A percentile compares a stretch with the other conserved stretches of the same genome.
These are phyloP conservation scores for Echiichthys vipera DNA, from an alignment of 2,797 vertebrate genomes.

Conservation along the genomic window DNA sequence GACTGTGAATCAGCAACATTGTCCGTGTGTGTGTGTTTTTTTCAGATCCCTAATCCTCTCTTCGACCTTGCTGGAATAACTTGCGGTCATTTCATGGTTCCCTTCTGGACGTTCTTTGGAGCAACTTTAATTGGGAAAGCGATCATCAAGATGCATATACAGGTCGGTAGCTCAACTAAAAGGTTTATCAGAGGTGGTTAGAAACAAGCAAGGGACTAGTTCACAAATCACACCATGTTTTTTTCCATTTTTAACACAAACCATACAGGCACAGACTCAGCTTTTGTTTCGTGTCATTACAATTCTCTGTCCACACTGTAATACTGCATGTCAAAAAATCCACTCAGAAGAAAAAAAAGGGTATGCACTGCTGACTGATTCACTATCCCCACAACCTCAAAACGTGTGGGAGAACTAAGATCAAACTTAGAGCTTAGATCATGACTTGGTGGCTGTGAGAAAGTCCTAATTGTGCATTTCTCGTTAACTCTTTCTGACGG, in stretches of 20 bases:
- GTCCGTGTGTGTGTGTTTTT: conserved; percentile 14
- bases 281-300: conserved; percentile 41
- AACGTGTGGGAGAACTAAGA: conserved; percentile 44
- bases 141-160: conserved; percentile 99
- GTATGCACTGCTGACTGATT: conserved; percentile 36
- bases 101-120: conserved; percentile 99
- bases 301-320: conserved; percentile 10
- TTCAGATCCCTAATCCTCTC: conserved; percentile 97
- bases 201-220: neutral
- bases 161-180: conserved; percentile 82
- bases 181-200: neutral
- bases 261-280: conserved; percentile 21
- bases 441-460: conserved; percentile 50
- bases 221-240: neutral
- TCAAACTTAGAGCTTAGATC: conserved; percentile 46
- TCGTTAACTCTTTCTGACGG: conserved; percentile 47
- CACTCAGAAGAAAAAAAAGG: conserved; percentile 1
- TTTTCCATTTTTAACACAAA: conserved; percentile 20
- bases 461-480: conserved; percentile 55
- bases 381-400: conserved; percentile 35
- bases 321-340: conserved; percentile 24
- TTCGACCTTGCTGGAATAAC: conserved; percentile 99
- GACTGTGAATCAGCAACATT: neutral
- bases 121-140: conserved; percentile 99
- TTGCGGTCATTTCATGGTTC: conserved; percentile 97